A percentile compares a stretch with the other conserved stretches of the same genome.
These are phyloP conservation scores for Argyrosomus regius DNA, from an alignment of 2,797 vertebrate species.

Conservation along the genomic window DNA sequence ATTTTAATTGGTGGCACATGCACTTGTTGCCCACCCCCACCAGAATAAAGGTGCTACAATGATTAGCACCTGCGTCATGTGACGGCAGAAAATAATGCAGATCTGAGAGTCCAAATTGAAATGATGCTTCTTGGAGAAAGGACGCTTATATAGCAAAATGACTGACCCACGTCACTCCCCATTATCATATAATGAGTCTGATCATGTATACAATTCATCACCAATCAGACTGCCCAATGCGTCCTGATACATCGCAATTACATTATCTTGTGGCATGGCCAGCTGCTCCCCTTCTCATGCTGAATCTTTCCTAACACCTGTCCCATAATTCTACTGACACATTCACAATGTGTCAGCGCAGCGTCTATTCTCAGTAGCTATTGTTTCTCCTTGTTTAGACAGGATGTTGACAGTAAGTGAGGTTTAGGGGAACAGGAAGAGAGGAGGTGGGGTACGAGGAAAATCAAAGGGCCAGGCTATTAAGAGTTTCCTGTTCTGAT, in stretches of 20 bases:
- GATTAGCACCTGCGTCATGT: not conserved
- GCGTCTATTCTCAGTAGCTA: conserved; percentile 70
- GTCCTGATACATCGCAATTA: conserved; percentile 54
- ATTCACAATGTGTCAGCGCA: conserved; percentile 48
- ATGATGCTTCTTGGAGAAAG: too few species aligned
- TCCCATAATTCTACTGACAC: conserved; percentile 64
- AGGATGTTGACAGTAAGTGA: conserved; percentile 62
- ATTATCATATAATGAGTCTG: conserved; percentile 28
- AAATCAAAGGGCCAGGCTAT: conserved; percentile 14
- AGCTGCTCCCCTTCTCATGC: conserved; percentile 67
- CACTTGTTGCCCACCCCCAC: not conserved
- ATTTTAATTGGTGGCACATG: conserved; percentile 29
- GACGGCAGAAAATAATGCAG: conserved; percentile 6
- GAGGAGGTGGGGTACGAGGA: not conserved
- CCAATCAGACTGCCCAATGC: conserved; percentile 15
- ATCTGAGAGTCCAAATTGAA: not conserved
- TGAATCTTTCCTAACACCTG: conserved; percentile 62
- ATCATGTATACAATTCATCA: conserved; percentile 20
- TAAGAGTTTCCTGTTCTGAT: conserved; percentile 53
- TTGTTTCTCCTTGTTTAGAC: conserved; percentile 63
- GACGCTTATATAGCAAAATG: not conserved
- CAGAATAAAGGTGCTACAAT: not conserved
- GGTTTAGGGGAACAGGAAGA: conserved; percentile 48
- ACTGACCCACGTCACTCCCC: conserved; percentile 7
- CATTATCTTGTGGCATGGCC: conserved; percentile 55